Evolutionary conservation across 2,797 vertebrate genomes (phyloP).

Genomic region (Steatocranus sp.): DNA sequence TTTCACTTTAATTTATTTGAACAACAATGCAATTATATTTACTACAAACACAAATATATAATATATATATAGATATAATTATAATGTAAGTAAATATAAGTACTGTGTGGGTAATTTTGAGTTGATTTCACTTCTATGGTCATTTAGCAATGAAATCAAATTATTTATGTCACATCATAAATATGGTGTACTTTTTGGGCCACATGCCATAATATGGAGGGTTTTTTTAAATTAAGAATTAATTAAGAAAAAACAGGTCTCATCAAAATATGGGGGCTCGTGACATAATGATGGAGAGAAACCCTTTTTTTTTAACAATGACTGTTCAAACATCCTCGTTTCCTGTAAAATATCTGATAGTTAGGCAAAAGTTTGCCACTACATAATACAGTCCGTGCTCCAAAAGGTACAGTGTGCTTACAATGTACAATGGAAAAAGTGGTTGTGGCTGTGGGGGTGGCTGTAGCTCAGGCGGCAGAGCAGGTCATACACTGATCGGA

Average conservation of each 20-base stretch:
- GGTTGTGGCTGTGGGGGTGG: not conserved
- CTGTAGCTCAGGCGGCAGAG: not conserved
- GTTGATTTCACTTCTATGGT: not conserved
- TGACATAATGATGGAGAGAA: not conserved
- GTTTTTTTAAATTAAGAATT: not conserved
- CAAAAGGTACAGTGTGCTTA: not conserved
- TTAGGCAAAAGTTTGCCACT: not conserved
- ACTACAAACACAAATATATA: not conserved
- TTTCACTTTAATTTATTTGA: not conserved
- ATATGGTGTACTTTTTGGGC: not conserved
- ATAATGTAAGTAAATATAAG: not conserved
- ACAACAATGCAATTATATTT: not conserved
- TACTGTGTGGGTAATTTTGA: not conserved
- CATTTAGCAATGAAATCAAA: not conserved
- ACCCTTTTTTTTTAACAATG: not conserved
- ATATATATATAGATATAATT: too few relatives aligned
- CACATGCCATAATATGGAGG: not conserved
- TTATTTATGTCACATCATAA: not conserved
- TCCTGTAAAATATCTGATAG: not conserved
- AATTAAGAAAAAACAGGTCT: not conserved
- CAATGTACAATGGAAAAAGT: not conserved
- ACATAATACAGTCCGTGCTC: not conserved
- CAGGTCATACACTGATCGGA: not conserved
- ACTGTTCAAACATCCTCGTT: not conserved
- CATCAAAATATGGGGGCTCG: not conserved